Evolutionary conservation across 1,140 invertebrate species (phyloP).

Genomic region (Melanaphis sacchari): DNA sequence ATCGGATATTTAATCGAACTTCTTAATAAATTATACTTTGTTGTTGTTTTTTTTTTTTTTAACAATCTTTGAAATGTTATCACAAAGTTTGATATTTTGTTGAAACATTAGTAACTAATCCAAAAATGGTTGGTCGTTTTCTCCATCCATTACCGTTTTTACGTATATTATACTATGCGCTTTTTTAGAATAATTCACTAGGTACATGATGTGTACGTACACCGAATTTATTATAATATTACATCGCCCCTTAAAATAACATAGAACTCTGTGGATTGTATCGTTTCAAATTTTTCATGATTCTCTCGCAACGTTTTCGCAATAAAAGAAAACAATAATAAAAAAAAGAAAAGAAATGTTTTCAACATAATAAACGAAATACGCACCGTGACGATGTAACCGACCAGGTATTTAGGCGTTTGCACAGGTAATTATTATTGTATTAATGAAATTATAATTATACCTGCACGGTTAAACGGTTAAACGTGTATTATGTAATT

Average conservation of each 20-base stretch:
- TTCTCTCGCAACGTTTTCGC: not conserved
- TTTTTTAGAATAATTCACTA: not conserved
- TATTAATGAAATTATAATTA: not conserved
- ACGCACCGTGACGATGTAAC: not conserved
- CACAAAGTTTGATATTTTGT: not conserved
- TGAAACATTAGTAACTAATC: not conserved
- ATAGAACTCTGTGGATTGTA: not conserved
- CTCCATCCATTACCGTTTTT: not conserved
- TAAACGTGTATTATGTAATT: not conserved
- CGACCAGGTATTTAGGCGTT: no score
- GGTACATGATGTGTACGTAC: not conserved
- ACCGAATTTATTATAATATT: not conserved
- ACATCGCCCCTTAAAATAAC: not conserved
- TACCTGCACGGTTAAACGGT: not conserved
- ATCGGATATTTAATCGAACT: not conserved
- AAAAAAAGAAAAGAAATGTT: not conserved
- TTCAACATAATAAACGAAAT: not conserved
- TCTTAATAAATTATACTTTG: not conserved
- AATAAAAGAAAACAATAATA: not conserved
- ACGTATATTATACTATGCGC: not conserved
- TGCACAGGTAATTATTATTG: not conserved
- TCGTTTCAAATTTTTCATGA: not conserved
- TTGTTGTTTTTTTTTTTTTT: not conserved
- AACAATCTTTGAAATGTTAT: not conserved
- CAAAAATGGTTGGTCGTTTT: not conserved